Conservation (phyloP, 2,888 invertebrate species). For the Invenusta paracnida region DNA sequence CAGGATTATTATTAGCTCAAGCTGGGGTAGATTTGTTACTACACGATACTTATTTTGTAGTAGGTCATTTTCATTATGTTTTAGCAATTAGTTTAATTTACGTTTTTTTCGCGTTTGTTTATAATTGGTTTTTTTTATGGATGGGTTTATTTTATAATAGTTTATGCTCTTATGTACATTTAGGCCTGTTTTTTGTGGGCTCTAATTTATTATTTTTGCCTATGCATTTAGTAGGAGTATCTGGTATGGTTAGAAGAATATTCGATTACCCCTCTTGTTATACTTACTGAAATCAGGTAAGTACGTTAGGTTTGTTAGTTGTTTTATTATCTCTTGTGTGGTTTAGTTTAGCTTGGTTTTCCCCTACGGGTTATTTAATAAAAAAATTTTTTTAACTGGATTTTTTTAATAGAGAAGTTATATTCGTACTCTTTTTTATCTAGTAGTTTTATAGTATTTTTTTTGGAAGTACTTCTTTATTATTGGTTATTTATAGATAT, state of each 20-base stretch:
- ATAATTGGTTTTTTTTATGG: constrained; percentile 7
- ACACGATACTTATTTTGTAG: constrained; percentile 26
- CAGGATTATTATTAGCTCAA: constrained; percentile 19
- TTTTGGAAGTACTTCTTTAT: neutral
- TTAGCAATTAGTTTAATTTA: neutral
- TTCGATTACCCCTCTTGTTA: neutral
- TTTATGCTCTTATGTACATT: neutral
- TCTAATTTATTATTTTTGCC: constrained; percentile 19
- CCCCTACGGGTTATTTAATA: neutral
- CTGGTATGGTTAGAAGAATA: neutral
- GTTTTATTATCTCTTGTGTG: neutral
- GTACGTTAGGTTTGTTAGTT: neutral
- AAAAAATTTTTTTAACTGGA: neutral
- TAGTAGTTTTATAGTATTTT: neutral
- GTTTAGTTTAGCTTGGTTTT: neutral
- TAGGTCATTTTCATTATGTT: constrained; percentile 29
- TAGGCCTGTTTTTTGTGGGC: neutral
- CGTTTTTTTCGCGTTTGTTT: neutral
- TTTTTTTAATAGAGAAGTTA: neutral
- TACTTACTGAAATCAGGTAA: neutral
- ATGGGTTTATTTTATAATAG: neutral
- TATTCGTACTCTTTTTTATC: neutral
- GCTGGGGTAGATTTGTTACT: neutral
- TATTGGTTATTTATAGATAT: neutral
- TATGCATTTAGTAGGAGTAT: constrained; percentile 6